phyloP scores from a whole-genome alignment of 2,888 invertebrate genomes.

The Lasius fuliginosus region DNA sequence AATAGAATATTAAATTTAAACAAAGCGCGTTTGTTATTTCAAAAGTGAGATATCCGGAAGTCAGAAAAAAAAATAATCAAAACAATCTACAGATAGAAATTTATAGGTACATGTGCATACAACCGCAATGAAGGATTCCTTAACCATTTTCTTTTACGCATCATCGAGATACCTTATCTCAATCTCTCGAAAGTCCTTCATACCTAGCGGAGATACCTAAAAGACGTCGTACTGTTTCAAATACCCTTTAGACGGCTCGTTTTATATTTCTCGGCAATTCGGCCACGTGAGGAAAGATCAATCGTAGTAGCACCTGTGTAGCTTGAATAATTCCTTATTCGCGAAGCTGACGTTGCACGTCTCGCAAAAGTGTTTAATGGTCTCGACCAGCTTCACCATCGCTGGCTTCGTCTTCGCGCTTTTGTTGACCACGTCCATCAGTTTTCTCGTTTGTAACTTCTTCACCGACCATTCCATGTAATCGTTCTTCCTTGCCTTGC shows the following conservation, averaged over 20 bases:
- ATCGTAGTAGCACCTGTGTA: conserved; percentile 78
- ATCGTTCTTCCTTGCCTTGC: conserved; percentile 69
- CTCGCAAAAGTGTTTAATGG: conserved; percentile 78
- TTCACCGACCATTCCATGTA: conserved; percentile 35
- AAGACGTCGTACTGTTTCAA: conserved; percentile 2
- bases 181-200: background rate
- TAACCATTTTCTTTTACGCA: background rate
- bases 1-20: conserved; percentile 16
- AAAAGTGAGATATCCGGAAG: background rate
- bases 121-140: background rate
- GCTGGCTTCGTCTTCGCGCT: conserved; percentile 35
- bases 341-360: conserved; percentile 75
- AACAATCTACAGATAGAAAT: background rate
- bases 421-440: conserved; percentile 43
- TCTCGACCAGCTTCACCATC: conserved; percentile 58
- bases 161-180: background rate
- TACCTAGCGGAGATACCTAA: background rate
- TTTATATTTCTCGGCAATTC: background rate
- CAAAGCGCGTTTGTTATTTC: background rate
- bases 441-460: conserved; percentile 43
- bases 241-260: background rate
- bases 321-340: conserved; percentile 76
- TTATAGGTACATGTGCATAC: conserved; percentile 1
- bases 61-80: background rate
- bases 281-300: conserved; percentile 61